phyloP scores from a whole-genome alignment of 2,888 invertebrate genomes.

The Tenthredo distinguenda region DNA sequence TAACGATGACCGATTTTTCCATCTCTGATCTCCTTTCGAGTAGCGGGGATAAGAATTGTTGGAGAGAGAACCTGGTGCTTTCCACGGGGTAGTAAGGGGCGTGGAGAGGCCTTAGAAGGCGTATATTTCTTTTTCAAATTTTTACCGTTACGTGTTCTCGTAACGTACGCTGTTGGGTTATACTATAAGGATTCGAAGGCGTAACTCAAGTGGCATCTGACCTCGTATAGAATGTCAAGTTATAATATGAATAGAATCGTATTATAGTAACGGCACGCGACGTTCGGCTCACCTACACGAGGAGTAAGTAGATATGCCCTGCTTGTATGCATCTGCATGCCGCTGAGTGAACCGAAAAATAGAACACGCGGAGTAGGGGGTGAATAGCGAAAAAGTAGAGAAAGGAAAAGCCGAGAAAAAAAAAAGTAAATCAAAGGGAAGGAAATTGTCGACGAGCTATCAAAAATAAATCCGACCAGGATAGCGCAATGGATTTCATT shows the following conservation, averaged over 20 bases:
- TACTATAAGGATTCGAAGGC: constrained; percentile 42
- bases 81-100: constrained; percentile 6
- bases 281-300: constrained; percentile 35
- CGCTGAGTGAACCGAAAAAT: background rate
- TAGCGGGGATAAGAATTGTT: background rate
- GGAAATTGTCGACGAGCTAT: constrained; percentile 24
- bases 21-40: background rate
- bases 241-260: constrained; percentile 73
- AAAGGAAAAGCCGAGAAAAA: background rate
- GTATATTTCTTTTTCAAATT: constrained; percentile 24
- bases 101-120: constrained; percentile 35
- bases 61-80: background rate
- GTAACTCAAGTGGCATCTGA: constrained; percentile 69
- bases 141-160: constrained; percentile 36
- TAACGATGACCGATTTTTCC: background rate
- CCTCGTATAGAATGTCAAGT: constrained; percentile 74
- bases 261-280: constrained; percentile 70
- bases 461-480: constrained; percentile 20
- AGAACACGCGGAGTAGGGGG: background rate
- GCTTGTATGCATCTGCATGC: constrained; percentile 42
- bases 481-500: constrained; percentile 23
- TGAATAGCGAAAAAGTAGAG: background rate
- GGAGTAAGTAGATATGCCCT: background rate
- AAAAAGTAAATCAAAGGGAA: background rate
- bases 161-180: constrained; percentile 14